Evolutionary conservation across 2,888 invertebrate genomes (phyloP).

Genomic region (Scaptomyza polygonia): DNA sequence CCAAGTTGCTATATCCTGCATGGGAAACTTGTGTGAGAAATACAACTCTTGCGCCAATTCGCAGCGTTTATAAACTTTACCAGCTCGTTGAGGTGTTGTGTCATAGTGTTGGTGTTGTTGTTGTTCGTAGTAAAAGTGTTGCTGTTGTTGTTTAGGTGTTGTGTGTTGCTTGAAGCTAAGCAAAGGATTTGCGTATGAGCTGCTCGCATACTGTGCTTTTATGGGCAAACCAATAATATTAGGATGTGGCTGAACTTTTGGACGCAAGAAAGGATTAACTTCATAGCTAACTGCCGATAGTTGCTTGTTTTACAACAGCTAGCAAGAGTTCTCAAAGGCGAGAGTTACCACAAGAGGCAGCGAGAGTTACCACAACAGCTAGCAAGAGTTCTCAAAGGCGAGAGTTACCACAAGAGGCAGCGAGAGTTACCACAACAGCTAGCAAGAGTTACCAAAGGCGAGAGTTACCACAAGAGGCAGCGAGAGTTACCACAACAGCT

Average conservation of each 20-base stretch:
- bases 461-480: too few species aligned
- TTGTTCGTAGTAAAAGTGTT: conserved; percentile 28
- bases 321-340: too few species aligned
- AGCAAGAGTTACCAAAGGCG: too few species aligned
- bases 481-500: too few species aligned
- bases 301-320: conserved; percentile 11
- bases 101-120: conserved; percentile 35
- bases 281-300: conserved; percentile 35
- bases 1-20: conserved; percentile 87
- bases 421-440: too few species aligned
- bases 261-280: conserved; percentile 59
- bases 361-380: too few species aligned
- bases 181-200: conserved; percentile 52
- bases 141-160: conserved; percentile 35
- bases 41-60: conserved; percentile 89
- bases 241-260: conserved; percentile 41
- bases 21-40: conserved; percentile 85
- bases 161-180: conserved; percentile 51
- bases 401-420: too few species aligned
- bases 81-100: conserved; percentile 56
- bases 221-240: conserved; percentile 46
- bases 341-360: too few species aligned
- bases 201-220: conserved; percentile 26
- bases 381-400: too few species aligned
- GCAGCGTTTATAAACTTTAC: conserved; percentile 88